Base-by-base conservation (phyloP, 2,888 invertebrate species). In the Anaspis maculata region DNA sequence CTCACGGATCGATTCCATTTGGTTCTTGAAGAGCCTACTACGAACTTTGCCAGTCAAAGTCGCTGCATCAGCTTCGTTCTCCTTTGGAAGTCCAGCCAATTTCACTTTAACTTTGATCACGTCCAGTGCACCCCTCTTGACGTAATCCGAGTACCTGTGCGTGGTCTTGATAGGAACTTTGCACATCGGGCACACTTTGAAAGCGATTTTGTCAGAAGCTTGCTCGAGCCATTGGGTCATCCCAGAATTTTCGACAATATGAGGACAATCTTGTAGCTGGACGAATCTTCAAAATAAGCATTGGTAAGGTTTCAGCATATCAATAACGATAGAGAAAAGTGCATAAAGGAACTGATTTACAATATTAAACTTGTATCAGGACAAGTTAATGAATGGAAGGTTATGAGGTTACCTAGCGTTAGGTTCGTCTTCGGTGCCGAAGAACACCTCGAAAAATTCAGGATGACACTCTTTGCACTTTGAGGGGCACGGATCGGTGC, bases 401-500 rank as follows among this genome's bases (percentile, higher is more conserved):
- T n/a, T n/a, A n/a, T n/a, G n/a, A n/a, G n/a, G n/a, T n/a, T n/a
- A n/a, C 25, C 45, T 34, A 3, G 56, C 53, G 32, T 48, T 47
- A 22, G 49, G 51, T 14, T 51, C 50, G 22, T 52, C 52, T 44
- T 57, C 57, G 13, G 35, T 45, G 3, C 52, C 56, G 9, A 57
- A 49, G 25, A 51, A 50, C n/a, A 50, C 33, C 27, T 47, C 46
- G 3, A 45, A 45, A 4, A 54, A 30, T 25, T 45, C 42, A 3
- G 42, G 41, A 23, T 56, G 32, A 37, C 56, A 56, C 29, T 44
- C 37, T 13, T 47, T 30, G 34, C 57, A 57, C 28, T 51, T 35
- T 4, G 30, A 33, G 10, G 57, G 57, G 32, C 57, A 57, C 6
- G 68, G 68, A 58, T 84, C 83, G n/a, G 79, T 80, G 63, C 83